Evolutionary conservation across 2,113 vertebrate genomes (phyloP).

Genomic region (Gopherus evgoodei): DNA sequence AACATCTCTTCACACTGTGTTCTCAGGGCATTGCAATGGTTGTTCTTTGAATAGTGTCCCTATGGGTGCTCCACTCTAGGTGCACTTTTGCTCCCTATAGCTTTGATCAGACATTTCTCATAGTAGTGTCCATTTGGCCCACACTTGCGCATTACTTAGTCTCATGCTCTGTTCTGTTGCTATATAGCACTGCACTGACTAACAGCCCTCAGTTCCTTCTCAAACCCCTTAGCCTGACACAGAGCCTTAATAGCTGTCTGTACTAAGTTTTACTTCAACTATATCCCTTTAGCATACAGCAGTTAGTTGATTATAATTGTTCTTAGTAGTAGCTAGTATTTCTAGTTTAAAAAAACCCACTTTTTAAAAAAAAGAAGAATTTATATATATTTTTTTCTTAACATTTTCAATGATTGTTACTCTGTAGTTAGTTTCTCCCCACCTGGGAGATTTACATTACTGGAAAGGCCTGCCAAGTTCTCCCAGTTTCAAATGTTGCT

Average conservation of each 20-base stretch:
- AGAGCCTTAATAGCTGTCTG: not conserved
- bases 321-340: not conserved
- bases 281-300: not conserved
- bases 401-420: not conserved
- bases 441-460: not conserved
- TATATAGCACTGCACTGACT: not conserved
- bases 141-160: not conserved
- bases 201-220: not conserved
- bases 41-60: not conserved
- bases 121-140: not conserved
- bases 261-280: not conserved
- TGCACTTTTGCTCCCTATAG: not conserved
- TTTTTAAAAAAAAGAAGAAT: too few relatives aligned
- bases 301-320: not conserved
- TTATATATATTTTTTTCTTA: not conserved
- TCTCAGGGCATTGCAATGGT: not conserved
- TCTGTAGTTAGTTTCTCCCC: not conserved
- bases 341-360: not conserved
- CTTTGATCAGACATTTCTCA: not conserved
- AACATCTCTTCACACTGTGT: not conserved
- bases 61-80: not conserved
- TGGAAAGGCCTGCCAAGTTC: not conserved
- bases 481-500: not conserved
- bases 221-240: not conserved
- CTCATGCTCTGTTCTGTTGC: not conserved